A percentile compares a stretch with the other conserved stretches of the same genome.
Evolutionary conservation across 2,888 invertebrate species (phyloP).

Genomic region (Drosophila mimetica): DNA sequence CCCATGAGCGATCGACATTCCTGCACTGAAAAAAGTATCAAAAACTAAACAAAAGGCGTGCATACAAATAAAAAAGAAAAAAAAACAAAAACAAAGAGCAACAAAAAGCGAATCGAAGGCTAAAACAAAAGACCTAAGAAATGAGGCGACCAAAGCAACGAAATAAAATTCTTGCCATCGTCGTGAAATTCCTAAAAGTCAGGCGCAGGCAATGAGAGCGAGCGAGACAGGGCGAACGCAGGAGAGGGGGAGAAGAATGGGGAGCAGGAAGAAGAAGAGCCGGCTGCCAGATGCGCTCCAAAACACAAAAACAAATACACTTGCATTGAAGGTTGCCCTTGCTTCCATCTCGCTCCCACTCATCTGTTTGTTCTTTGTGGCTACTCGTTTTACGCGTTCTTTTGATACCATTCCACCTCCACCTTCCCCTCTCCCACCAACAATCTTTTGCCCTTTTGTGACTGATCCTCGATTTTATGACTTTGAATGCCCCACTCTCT

Average conservation of each 20-base stretch:
- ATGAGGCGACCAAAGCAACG: constrained; percentile 66
- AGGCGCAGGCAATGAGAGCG: constrained; percentile 50
- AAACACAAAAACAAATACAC: constrained; percentile 39
- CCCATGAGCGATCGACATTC: constrained; percentile 58
- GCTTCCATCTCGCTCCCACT: constrained; percentile 57
- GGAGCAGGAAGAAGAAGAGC: constrained; percentile 36
- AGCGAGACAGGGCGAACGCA: constrained; percentile 19
- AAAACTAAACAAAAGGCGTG: constrained; percentile 71
- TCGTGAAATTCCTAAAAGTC: constrained; percentile 78
- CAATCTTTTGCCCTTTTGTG: constrained; percentile 62
- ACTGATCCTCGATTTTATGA: constrained; percentile 76
- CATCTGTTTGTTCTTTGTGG: constrained; percentile 38
- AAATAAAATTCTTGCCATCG: constrained; percentile 79
- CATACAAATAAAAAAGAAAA: constrained; percentile 67
- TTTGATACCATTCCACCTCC: constrained; percentile 60
- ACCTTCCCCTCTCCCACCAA: constrained; percentile 7
- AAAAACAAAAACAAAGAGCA: constrained; percentile 69
- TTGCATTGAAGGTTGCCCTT: constrained; percentile 44
- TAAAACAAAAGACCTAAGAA: constrained; percentile 69
- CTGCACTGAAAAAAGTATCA: constrained; percentile 39
- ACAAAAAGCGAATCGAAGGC: constrained; percentile 59
- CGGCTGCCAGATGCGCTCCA: constrained; percentile 72
- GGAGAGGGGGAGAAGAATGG: constrained; percentile 5
- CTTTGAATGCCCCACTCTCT: constrained; percentile 38
- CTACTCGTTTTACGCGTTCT: constrained; percentile 77